Evolutionary conservation across 2,888 invertebrate genomes (phyloP).

Genomic region (Nezara viridula): DNA sequence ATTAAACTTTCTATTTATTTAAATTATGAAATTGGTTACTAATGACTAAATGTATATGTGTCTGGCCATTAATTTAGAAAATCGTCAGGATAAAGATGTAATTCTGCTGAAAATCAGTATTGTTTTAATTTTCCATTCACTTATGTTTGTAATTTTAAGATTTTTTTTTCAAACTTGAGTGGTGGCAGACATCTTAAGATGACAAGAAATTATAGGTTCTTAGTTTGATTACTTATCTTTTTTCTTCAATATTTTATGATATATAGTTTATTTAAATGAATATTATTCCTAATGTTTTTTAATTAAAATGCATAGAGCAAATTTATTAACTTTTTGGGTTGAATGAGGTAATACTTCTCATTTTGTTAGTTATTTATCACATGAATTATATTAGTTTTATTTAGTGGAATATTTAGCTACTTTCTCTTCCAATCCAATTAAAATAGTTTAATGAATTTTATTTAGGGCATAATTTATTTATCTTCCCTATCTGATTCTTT

Average conservation of each 20-base stretch:
- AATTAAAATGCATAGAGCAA: too few species aligned
- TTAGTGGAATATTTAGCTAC: too few species aligned
- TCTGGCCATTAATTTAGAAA: not conserved
- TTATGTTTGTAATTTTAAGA: not conserved
- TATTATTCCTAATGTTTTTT: too few species aligned
- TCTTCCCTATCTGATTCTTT: too few species aligned
- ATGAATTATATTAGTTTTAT: too few species aligned
- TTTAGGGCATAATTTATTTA: too few species aligned
- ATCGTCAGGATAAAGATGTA: not conserved
- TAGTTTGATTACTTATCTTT: not conserved
- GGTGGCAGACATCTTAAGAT: not conserved
- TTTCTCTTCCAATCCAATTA: too few species aligned
- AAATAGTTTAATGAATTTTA: too few species aligned
- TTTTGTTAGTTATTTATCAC: too few species aligned
- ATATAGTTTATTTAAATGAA: too few species aligned
- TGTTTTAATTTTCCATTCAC: not conserved
- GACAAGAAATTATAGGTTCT: not conserved
- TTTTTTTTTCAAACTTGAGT: not conserved
- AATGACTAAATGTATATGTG: not conserved
- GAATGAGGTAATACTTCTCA: not conserved
- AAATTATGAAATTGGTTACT: not conserved
- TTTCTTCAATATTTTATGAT: not conserved
- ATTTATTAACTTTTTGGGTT: too few species aligned
- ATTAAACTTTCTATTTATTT: not conserved
- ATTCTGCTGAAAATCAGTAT: not conserved